phyloP scores from a whole-genome alignment of 2,797 vertebrate genomes.

The Enoplosus armatus region DNA sequence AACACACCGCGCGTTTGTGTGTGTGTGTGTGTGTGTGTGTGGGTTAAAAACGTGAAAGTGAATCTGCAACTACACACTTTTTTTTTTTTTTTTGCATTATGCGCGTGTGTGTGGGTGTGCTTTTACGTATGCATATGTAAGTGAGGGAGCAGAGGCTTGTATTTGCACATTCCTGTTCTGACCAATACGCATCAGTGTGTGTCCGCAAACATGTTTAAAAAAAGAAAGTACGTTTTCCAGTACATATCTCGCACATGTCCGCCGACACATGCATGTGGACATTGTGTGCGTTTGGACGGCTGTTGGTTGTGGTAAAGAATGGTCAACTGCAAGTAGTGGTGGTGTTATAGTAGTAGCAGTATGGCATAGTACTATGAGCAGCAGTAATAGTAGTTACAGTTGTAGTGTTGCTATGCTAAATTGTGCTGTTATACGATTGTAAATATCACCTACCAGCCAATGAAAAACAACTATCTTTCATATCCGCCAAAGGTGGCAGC shows the following conservation, averaged over 20 bases:
- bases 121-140: conserved; percentile 29
- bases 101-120: conserved; percentile 22
- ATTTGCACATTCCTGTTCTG: conserved; percentile 48
- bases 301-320: background rate
- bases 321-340: background rate
- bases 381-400: background rate
- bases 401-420: no score
- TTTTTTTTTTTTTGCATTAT: conserved; percentile 8
- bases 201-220: conserved; percentile 73
- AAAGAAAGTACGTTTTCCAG: background rate
- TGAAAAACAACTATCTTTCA: no score
- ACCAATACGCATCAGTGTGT: conserved; percentile 40
- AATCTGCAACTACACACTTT: background rate
- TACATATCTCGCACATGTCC: background rate
- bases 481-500: no score
- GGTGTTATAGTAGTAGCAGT: background rate
- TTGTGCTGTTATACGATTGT: no score
- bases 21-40: conserved; percentile 14
- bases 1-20: conserved; percentile 8
- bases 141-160: background rate
- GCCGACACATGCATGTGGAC: background rate
- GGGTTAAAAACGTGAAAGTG: background rate
- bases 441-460: no score
- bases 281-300: background rate
- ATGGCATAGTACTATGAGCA: background rate